Base-by-base conservation (phyloP, 1,140 invertebrate species). In the Lasaia peninsularis region DNA sequence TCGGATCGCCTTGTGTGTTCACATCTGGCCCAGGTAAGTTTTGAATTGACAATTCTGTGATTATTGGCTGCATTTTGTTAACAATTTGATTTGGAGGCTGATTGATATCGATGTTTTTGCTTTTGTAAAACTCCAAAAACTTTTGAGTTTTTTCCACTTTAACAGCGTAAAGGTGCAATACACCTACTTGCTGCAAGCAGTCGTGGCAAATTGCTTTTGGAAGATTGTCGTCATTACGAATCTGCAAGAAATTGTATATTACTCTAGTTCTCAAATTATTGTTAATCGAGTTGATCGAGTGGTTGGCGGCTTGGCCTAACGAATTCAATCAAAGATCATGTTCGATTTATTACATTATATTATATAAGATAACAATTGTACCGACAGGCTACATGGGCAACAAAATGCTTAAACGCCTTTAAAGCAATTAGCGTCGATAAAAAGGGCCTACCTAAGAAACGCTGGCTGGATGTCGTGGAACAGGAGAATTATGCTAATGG, bases 141-240 rank as follows among this genome's bases (percentile, higher is more conserved):
- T 85, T 86, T 70, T 87, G 84, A 5, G 82, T 88, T 67, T 78
- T 85, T 52, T 85, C 82, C 4, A 88, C 84, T 69, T 88, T 86
- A 2, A 86, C 71, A 6, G 75, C 20, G 35, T 85, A 88, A 10
- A 81, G 61, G 53, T 88, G 69, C 40, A 83, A 62, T 1, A 68
- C 63, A 11, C 70, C 63, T 21, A 87, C 72, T 69, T 86, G 82
- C 58, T 84, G 79, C 14, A 86, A 61, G 58, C 86, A 87, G 31
- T 86, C 82, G 62, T 88, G 86, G 59, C 86, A 88, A 69, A 88
- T 86, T 60, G 86, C 86, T 74, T 88, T 88, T 12, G 86, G 86
- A 28, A 88, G 80, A 28, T 51, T 69, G 60, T 88, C 86, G 55
- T 88, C 83, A 34, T 71, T 67, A 11, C 76, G 76, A 24, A 88